A percentile compares a stretch with the other conserved stretches of the same genome.
phyloP scores from a whole-genome alignment of 2,888 invertebrate genomes.

The Beris morrisii region DNA sequence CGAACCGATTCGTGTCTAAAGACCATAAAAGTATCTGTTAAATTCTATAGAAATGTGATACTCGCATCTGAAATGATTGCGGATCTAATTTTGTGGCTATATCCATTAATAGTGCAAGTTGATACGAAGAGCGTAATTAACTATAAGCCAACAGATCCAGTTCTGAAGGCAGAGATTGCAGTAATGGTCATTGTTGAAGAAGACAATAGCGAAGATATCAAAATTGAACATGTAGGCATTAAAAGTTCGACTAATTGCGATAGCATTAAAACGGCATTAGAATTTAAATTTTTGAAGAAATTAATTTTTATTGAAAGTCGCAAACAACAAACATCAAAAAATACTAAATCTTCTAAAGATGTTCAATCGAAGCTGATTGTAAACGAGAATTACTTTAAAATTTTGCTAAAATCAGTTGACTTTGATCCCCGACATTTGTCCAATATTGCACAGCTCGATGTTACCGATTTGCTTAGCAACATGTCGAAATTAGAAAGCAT shows the following conservation, averaged over 20 bases:
- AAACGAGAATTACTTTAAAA: constrained; percentile 15
- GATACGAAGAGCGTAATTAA: constrained; percentile 9
- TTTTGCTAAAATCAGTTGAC: constrained; percentile 14
- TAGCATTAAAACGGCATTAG: neutral
- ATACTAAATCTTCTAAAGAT: neutral
- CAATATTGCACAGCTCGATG: neutral
- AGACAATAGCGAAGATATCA: neutral
- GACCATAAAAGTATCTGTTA: neutral
- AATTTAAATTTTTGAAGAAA: constrained; percentile 2
- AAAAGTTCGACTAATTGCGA: neutral
- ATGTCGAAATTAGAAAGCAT: constrained; percentile 11
- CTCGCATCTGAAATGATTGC: neutral
- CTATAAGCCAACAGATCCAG: constrained; percentile 10
- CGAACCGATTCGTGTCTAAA: neutral
- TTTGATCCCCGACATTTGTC: constrained; percentile 10
- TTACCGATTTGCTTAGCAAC: constrained; percentile 16
- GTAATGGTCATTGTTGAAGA: constrained; percentile 10
- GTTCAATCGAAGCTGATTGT: constrained; percentile 5
- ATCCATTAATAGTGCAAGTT: constrained; percentile 7
- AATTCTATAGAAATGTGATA: neutral
- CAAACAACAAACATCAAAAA: neutral
- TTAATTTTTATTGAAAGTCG: constrained; percentile 15
- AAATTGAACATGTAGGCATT: too few relatives aligned
- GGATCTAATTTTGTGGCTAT: constrained; percentile 11
- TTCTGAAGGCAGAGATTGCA: constrained; percentile 6